Base-by-base conservation (phyloP, 2,797 vertebrate genomes). In the Buphagus erythrorhynchus region DNA sequence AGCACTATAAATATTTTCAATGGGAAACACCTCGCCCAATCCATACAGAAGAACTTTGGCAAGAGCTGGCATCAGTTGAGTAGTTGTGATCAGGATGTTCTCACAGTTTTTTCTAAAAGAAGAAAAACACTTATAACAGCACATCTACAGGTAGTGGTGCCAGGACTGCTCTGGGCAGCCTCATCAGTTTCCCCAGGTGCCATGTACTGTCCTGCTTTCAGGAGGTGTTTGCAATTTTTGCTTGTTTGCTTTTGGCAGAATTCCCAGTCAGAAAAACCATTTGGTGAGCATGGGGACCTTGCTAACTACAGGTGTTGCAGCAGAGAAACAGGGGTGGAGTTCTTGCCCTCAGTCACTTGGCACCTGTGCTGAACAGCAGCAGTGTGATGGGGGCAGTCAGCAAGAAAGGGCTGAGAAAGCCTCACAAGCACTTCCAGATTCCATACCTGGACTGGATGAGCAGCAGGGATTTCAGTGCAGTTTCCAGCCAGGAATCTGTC, bases 1-100 rank as follows among this genome's bases (percentile, higher is more conserved):
- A 96, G 99, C 99, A 54, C 99, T 99, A 97, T 99, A 99, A 98
- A 99, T 99, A 97, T 99, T 99, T 97, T 99, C 99, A 25, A 99
- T 99, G 83, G 99, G 99, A 97, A 99, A 99, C 89, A 99, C 98
- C 40, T 99, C 98, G 81, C 99, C 99, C 91, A 99, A 97, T 66
- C 99, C 99, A 49, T 99, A 99, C 7, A 99, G 98, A 76, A 99
- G 98, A 96, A 99, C 99, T 95, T 99, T 99, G 72, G 99, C 99
- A 97, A 99, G 98, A 69, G 99, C 99, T 45, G 99, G 99, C 93
- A 99, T 99, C 96, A 99, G 98, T 75, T 99, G 99, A 45, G 99
- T 99, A 82, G 99, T 99, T 73, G 99, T 99, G 96, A 99, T 99
- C 97, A 99, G 95, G 90, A 99, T 98, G 80, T 99, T 99, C 97